These are phyloP conservation scores for Galeopsomyia nigrocyanea DNA, from an alignment of 2,888 invertebrate genomes.

Conservation along the genomic window DNA sequence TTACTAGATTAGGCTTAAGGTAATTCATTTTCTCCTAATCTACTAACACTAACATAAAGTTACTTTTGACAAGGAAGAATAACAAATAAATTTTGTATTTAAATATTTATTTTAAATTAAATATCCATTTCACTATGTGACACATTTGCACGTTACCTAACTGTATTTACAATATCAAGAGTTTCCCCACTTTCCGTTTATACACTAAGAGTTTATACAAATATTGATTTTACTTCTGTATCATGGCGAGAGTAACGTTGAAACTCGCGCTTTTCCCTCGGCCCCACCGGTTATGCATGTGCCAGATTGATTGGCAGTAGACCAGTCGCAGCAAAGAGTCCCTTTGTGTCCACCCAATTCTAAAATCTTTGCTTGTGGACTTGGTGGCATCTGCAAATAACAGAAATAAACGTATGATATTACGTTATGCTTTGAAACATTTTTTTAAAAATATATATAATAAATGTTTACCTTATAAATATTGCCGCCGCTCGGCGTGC, in stretches of 20 bases:
- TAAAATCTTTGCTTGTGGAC: slow-evolving; percentile 65
- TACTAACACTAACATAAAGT: background rate
- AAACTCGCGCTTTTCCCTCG: slow-evolving; percentile 74
- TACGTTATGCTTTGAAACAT: background rate
- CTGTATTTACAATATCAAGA: slow-evolving; percentile 40
- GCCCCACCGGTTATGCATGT: slow-evolving; percentile 73
- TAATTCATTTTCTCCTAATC: slow-evolving; percentile 18
- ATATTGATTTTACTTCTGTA: slow-evolving; percentile 64
- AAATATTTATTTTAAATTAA: slow-evolving; percentile 37
- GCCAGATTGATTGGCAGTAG: slow-evolving; percentile 72
- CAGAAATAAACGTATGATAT: background rate
- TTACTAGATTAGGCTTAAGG: slow-evolving; percentile 19
- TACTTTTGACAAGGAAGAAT: slow-evolving; percentile 5
- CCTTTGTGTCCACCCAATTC: slow-evolving; percentile 72
- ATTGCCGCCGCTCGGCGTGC: slow-evolving; percentile 66
- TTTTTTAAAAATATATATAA: slow-evolving; percentile 2
- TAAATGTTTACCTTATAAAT: slow-evolving; percentile 64
- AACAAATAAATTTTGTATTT: slow-evolving; percentile 31
- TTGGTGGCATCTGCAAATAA: slow-evolving; percentile 65
- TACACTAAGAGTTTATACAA: slow-evolving; percentile 64
- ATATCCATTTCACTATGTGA: slow-evolving; percentile 44
- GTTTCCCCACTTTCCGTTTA: slow-evolving; percentile 25
- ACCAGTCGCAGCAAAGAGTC: slow-evolving; percentile 74
- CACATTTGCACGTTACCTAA: slow-evolving; percentile 38
- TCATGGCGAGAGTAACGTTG: slow-evolving; percentile 72